Base-by-base conservation (phyloP, 2,888 invertebrate genomes). In the Ormyrus rosae region DNA sequence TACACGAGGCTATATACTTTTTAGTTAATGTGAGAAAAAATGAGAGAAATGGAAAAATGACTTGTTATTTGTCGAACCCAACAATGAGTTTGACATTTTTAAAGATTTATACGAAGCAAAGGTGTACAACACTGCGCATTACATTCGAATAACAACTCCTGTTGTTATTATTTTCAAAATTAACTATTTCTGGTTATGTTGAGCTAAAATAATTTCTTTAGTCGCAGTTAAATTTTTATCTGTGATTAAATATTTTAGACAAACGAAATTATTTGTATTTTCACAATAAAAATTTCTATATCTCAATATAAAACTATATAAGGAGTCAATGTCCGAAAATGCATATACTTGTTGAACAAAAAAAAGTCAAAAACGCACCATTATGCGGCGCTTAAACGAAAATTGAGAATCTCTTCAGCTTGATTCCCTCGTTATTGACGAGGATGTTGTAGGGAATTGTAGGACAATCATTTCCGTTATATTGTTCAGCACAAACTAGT, bases 401-500 rank as follows among this genome's bases (percentile, higher is more conserved):
- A 79, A 76, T 72, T 45, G 61, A 65, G 63, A 76, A 61, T 79
- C 76, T 82, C 73, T 81, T 61, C 82, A 79, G 65, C 73, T 82
- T 79, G 64, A 65, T 79, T 73, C 73, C 79, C 61, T 82, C 61
- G 55, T 75, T 63, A 55, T 53, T 19, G 63, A 11, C 73, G 77
- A 77, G 73, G 79, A 73, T 19, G 65, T 81, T 74, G 64, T 79
- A 82, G 78, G 64, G 82, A 82, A 82, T 80, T 82, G 82, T 82
- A 82, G 82, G 82, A 82, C 82, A 82, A 80, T 82, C 80, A 82
- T 80, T 82, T 80, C 61, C 48, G 71, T 80, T 80, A 55, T 61
- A 80, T 80, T 79, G 58, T 67, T 80, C 71, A 80, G 67, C 78
- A 80, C 77, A 77, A 77, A 74, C 19, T 65, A 74, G 69, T 78